Evolutionary conservation across 2,797 vertebrate genomes (phyloP).

Genomic region (Presbytis comata): DNA sequence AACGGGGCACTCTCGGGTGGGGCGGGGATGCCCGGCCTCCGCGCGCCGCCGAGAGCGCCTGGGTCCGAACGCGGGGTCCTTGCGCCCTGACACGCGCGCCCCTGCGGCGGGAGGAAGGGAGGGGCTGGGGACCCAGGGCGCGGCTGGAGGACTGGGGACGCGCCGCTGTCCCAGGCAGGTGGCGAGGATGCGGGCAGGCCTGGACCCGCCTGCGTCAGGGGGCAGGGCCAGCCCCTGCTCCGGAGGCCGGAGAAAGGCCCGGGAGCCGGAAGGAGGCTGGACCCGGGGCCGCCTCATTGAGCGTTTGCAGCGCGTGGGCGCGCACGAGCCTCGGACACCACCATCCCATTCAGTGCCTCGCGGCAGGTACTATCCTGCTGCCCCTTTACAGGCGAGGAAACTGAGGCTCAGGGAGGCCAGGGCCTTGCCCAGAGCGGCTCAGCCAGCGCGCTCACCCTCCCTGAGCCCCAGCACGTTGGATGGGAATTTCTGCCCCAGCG

Average conservation of each 20-base stretch:
- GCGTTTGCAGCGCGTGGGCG: slow-evolving; percentile 37
- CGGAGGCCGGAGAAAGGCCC: not conserved
- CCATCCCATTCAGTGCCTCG: not conserved
- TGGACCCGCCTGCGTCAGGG: not conserved
- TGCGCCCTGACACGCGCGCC: not conserved
- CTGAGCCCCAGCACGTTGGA: not conserved
- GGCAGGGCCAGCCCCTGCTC: not conserved
- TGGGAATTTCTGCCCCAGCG: slow-evolving; percentile 41
- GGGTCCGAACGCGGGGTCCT: not conserved
- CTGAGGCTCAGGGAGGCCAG: slow-evolving; percentile 38
- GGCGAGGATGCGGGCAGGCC: not conserved
- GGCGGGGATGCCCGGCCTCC: not conserved
- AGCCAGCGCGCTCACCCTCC: not conserved
- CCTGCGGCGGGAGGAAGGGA: not conserved
- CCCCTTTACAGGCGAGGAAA: not conserved
- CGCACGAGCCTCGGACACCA: not conserved
- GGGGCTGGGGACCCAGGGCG: not conserved
- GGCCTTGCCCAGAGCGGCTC: not conserved
- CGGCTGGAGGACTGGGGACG: not conserved
- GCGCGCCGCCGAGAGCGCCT: not conserved
- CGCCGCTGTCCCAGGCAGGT: not conserved
- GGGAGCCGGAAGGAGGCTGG: slow-evolving; percentile 34
- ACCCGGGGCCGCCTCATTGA: not conserved
- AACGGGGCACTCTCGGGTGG: not conserved
- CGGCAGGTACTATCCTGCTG: not conserved